phyloP scores from a whole-genome alignment of 2,888 invertebrate species.

The Eupeodes latifasciatus region DNA sequence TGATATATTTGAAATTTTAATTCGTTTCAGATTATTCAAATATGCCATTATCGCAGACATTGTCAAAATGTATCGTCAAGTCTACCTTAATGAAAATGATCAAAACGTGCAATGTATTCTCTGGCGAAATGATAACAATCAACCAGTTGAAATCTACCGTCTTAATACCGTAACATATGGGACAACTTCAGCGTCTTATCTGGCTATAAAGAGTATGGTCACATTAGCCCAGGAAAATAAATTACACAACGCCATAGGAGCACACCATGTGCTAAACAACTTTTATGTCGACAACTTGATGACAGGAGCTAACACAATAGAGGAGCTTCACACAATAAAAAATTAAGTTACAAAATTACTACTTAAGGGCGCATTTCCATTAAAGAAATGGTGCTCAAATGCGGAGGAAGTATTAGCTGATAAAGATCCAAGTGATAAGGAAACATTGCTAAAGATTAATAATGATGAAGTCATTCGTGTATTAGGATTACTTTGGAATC shows the following conservation, averaged over 20 bases:
- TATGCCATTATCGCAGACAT: neutral
- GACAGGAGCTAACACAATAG: constrained; percentile 5
- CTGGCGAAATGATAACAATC: neutral
- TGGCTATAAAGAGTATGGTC: constrained; percentile 6
- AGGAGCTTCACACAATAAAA: constrained; percentile 11
- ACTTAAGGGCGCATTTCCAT: neutral
- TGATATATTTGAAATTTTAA: constrained; percentile 1
- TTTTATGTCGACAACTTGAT: constrained; percentile 41
- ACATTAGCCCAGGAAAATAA: neutral
- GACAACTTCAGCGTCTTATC: constrained; percentile 16
- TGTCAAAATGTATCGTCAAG: neutral
- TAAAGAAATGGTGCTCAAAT: constrained; percentile 21
- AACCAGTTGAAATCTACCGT: constrained; percentile 16
- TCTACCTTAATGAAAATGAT: neutral
- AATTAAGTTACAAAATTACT: constrained; percentile 3
- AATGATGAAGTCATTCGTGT: constrained; percentile 14
- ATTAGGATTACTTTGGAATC: constrained; percentile 26
- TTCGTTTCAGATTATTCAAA: neutral
- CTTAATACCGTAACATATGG: constrained; percentile 17
- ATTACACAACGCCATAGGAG: neutral
- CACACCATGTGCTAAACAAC: constrained; percentile 27
- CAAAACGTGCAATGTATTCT: constrained; percentile 18
- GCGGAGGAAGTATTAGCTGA: constrained; percentile 8
- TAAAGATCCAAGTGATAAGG: neutral
- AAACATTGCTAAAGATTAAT: constrained; percentile 7